phyloP scores from a whole-genome alignment of 2,888 invertebrate species.

The Abscondita cerata region DNA sequence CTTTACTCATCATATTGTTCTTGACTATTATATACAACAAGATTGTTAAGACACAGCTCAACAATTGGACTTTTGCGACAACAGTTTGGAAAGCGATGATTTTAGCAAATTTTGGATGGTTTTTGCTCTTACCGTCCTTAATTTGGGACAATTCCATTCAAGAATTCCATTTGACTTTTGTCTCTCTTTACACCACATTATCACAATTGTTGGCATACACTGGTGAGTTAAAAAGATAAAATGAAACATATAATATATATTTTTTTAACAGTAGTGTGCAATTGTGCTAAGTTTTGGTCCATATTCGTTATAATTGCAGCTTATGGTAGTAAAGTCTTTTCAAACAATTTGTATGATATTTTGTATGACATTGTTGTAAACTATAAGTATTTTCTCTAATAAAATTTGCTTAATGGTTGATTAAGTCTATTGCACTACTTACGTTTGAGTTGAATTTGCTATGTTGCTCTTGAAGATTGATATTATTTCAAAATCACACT shows the following conservation, averaged over 20 bases:
- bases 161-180: conserved; percentile 64
- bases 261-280: conserved; percentile 63
- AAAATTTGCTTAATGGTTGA: background rate
- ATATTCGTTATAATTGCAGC: conserved; percentile 45
- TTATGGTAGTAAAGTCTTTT: conserved; percentile 32
- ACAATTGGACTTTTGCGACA: conserved; percentile 37
- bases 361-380: conserved; percentile 15
- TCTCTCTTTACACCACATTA: conserved; percentile 69
- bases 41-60: conserved; percentile 25
- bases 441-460: too few species aligned
- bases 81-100: conserved; percentile 65
- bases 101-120: conserved; percentile 65
- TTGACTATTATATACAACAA: conserved; percentile 46
- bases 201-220: conserved; percentile 70
- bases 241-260: background rate
- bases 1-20: conserved; percentile 45
- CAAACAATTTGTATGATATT: conserved; percentile 23
- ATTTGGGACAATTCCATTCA: conserved; percentile 65
- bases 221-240: conserved; percentile 58
- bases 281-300: conserved; percentile 60
- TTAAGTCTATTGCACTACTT: too few species aligned
- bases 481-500: too few species aligned
- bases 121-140: conserved; percentile 67
- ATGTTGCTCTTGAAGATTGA: too few species aligned
- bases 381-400: conserved; percentile 5